phyloP scores from a whole-genome alignment of 2,113 vertebrate species.

The Scophthalmus maximus region DNA sequence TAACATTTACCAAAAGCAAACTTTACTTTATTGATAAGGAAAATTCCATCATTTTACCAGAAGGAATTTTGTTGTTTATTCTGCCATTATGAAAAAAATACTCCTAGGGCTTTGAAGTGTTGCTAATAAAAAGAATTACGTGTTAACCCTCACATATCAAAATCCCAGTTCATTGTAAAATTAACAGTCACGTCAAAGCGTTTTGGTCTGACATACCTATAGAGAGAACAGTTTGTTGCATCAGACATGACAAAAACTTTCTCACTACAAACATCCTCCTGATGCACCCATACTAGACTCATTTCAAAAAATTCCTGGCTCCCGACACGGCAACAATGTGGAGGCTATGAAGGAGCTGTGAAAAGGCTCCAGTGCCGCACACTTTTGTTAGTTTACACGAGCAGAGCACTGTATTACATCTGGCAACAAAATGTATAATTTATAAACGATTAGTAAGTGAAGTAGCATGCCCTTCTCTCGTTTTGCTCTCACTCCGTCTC shows the following conservation, averaged over 20 bases:
- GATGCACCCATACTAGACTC: conserved; percentile 33
- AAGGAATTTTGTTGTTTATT: conserved; percentile 4
- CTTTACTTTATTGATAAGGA: conserved; percentile 3
- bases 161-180: conserved; percentile 31
- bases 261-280: conserved; percentile 41
- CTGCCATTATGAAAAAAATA: conserved; percentile 1
- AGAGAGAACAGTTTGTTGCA: conserved; percentile 46
- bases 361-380: conserved; percentile 11
- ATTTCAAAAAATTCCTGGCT: conserved; percentile 26
- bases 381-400: conserved; percentile 36
- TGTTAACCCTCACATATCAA: conserved; percentile 41
- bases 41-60: background rate
- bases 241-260: conserved; percentile 55
- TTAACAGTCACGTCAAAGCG: background rate
- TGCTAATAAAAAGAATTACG: conserved; percentile 31
- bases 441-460: conserved; percentile 66
- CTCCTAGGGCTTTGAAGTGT: conserved; percentile 6
- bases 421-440: conserved; percentile 60
- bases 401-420: conserved; percentile 39
- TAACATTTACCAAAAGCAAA: background rate
- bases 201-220: background rate
- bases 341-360: conserved; percentile 19
- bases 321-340: conserved; percentile 17
- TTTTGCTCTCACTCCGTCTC: conserved; percentile 13
- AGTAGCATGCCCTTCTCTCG: conserved; percentile 32